Percentiles rank a stretch among this genome's conserved stretches.
Conservation (phyloP, 2,113 vertebrate genomes). For the Lanius ludovicianus region DNA sequence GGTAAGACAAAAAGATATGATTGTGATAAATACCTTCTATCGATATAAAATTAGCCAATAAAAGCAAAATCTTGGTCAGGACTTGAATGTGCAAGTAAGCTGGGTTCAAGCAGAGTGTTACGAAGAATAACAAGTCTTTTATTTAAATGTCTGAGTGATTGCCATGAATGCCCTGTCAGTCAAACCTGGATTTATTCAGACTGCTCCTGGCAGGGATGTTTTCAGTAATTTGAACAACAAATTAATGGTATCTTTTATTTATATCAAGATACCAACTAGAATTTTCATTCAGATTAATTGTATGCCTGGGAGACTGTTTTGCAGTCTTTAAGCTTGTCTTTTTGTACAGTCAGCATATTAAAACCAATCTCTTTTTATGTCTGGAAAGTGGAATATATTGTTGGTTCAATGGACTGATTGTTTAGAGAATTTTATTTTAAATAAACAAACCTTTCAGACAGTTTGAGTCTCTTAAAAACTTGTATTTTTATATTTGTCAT, state of each 20-base stretch:
- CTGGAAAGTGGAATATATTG: neutral
- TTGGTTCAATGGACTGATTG: neutral
- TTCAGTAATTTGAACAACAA: slow-evolving; percentile 34
- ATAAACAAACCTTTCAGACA: neutral
- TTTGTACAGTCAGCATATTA: neutral
- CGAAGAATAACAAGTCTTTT: neutral
- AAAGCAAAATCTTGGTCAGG: neutral
- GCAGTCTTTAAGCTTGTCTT: neutral
- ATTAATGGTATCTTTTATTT: slow-evolving; percentile 56
- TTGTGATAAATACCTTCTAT: neutral
- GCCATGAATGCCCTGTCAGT: neutral
- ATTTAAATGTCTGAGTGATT: neutral
- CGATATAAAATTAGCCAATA: neutral
- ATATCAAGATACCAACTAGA: neutral
- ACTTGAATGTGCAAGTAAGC: neutral
- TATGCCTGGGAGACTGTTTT: neutral
- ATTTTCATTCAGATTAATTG: neutral
- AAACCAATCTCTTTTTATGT: neutral
- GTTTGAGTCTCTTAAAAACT: neutral
- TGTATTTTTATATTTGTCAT: neutral
- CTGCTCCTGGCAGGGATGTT: neutral
- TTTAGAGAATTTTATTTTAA: neutral
- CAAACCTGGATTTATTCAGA: slow-evolving; percentile 12
- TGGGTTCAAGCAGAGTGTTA: neutral
- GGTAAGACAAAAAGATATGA: neutral